Percentiles rank a stretch among this genome's conserved stretches.
Conservation (phyloP, 2,797 vertebrate species). For the Sebastes paucispinis region DNA sequence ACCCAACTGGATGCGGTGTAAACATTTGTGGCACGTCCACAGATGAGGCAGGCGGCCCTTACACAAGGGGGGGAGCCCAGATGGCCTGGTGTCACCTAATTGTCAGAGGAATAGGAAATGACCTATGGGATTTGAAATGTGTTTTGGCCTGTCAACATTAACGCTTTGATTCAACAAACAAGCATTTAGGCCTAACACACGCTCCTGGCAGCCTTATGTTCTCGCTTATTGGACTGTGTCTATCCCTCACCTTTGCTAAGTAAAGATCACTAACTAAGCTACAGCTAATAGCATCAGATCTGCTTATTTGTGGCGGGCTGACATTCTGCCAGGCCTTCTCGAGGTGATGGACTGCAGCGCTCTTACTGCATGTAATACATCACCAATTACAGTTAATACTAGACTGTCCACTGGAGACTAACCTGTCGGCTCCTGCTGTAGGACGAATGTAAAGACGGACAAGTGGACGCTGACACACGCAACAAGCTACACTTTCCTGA, state of each 20-base stretch:
- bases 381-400: constrained; percentile 74
- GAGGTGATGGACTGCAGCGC: constrained; percentile 50
- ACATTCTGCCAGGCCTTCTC: constrained; percentile 49
- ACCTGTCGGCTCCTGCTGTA: not conserved
- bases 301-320: constrained; percentile 55
- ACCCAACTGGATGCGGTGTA: constrained; percentile 10
- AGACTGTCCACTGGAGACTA: constrained; percentile 38
- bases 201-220: not conserved
- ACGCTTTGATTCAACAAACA: constrained; percentile 9
- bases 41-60: constrained; percentile 7
- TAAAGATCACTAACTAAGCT: constrained; percentile 64
- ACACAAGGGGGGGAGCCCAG: constrained; percentile 1
- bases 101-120: constrained; percentile 41
- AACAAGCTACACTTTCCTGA: not conserved
- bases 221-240: not conserved
- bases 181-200: not conserved
- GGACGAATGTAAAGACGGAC: not conserved
- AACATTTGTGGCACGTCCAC: constrained; percentile 22
- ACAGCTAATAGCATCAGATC: constrained; percentile 58
- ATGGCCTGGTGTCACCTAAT: constrained; percentile 37
- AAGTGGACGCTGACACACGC: not conserved
- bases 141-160: constrained; percentile 26
- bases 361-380: constrained; percentile 65
- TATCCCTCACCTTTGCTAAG: constrained; percentile 2
- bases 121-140: constrained; percentile 37